These are phyloP conservation scores for Horisme vitalbata DNA, from an alignment of 2,888 invertebrate genomes.

Conservation along the genomic window DNA sequence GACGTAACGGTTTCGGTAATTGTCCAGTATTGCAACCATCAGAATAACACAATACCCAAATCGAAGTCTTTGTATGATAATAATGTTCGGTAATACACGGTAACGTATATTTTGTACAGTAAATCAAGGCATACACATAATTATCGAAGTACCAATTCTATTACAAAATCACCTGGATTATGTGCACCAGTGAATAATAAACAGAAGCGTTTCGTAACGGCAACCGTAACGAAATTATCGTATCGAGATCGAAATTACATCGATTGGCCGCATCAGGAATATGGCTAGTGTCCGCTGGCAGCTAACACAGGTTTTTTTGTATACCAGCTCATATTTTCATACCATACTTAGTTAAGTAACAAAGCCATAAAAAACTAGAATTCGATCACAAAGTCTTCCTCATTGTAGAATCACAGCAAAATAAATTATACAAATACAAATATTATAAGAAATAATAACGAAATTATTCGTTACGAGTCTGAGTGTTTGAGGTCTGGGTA, in stretches of 20 bases:
- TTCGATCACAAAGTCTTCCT: too few relatives aligned
- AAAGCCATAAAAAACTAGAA: too few relatives aligned
- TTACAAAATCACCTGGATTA: conserved; percentile 22
- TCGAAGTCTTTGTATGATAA: conserved; percentile 14
- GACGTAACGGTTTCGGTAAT: too few relatives aligned
- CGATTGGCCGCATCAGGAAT: conserved; percentile 9
- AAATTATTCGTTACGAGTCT: too few relatives aligned
- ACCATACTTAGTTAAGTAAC: too few relatives aligned
- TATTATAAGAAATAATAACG: too few relatives aligned
- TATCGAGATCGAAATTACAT: conserved; percentile 29
- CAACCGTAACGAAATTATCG: conserved; percentile 35
- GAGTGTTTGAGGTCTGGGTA: too few relatives aligned
- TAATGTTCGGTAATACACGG: conserved; percentile 16
- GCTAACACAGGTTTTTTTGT: background rate
- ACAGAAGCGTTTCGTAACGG: conserved; percentile 35
- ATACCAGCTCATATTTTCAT: too few relatives aligned
- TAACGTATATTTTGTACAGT: conserved; percentile 12
- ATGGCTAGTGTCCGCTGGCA: conserved; percentile 23
- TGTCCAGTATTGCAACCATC: background rate
- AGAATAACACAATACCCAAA: background rate
- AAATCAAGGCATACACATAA: conserved; percentile 23
- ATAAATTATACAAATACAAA: too few relatives aligned
- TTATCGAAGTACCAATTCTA: conserved; percentile 18
- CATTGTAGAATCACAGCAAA: too few relatives aligned
- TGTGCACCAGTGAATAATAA: conserved; percentile 13